Percentiles rank a stretch among this genome's conserved stretches.
These are phyloP conservation scores for Pelochelys cantorii DNA, from an alignment of 2,797 vertebrate genomes.

Conservation along the genomic window DNA sequence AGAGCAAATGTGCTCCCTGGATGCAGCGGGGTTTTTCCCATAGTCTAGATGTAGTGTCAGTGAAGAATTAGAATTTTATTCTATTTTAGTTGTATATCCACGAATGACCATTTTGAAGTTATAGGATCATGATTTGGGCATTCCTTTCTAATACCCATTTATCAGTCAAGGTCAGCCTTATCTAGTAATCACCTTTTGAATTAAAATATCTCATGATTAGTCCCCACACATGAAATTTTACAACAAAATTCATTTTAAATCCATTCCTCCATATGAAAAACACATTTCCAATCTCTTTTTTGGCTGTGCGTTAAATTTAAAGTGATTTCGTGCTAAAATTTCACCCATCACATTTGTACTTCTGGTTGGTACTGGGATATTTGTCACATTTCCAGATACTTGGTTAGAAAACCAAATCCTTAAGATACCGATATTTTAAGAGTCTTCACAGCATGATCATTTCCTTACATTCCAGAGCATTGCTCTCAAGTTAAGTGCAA, in stretches of 20 bases:
- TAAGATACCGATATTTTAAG: constrained; percentile 20
- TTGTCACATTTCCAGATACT: background rate
- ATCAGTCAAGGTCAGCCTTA: background rate
- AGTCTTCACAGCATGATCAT: background rate
- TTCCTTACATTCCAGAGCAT: background rate
- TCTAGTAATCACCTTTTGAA: background rate
- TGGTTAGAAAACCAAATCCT: background rate
- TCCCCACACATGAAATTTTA: background rate
- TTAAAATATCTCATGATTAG: background rate
- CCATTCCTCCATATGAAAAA: background rate
- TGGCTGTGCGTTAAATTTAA: background rate
- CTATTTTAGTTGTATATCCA: background rate
- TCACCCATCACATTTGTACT: background rate
- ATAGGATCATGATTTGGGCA: background rate
- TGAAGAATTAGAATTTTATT: background rate
- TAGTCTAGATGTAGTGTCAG: no score
- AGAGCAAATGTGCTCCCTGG: no score
- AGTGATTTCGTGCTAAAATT: background rate
- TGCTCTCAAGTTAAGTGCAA: background rate
- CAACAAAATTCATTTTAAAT: background rate
- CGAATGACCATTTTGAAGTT: background rate
- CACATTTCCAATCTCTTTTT: background rate
- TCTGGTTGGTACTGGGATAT: background rate
- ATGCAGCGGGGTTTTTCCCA: no score
- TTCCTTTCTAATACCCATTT: background rate